Evolutionary conservation across 2,888 invertebrate species (phyloP), one percentile per base, ranked within the genome.

Genomic region (Isoperla grammatica): DNA sequence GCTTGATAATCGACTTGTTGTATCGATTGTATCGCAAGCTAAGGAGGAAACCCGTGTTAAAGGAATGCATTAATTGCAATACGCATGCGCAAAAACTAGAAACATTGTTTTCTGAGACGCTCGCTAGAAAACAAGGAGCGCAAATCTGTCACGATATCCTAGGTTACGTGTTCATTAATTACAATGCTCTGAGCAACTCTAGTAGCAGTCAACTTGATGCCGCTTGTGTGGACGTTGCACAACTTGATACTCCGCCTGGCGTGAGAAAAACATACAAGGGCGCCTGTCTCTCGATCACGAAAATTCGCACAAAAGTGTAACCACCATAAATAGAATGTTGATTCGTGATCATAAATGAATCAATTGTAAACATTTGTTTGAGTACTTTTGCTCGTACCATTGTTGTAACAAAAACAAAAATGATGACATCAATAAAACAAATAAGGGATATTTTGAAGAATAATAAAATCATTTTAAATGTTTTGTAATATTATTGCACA

Each of bases 21-120:
- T 37, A 53, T 53, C 37, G 53, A 37, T 50, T 50, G 23, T 35
- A 50, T 50, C 49, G 49, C 49, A n/a, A 19, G 39, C 19, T 39
- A 17, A 53, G 40, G 53, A 53, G 53, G 53, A 53, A 53, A 53
- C 53, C 29, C 53, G 39, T 53, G 53, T 53, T 53, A 13, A 17
- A 15, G 53, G 53, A 53, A 53, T 53, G 53, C 53, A 53, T 53
- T 53, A 53, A 53, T 53, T 53, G 53, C 53, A 53, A 5, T n/a
- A 45, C 12, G 49, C 15, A 39, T 37, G 53, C 17, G 53, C 17
- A 53, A 46, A 46, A 53, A 39, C 37, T 23, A 19, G 39, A 2
- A 53, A 53, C 53, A 53, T 37, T 53, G 53, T 53, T 53, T 53
- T 53, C n/a, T n/a, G 29, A 46, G 46, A 46, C 22, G 22, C 22